Evolutionary conservation across 2,113 vertebrate species (phyloP), one percentile per base, ranked within the genome.

Genomic region (Passer montanus): DNA sequence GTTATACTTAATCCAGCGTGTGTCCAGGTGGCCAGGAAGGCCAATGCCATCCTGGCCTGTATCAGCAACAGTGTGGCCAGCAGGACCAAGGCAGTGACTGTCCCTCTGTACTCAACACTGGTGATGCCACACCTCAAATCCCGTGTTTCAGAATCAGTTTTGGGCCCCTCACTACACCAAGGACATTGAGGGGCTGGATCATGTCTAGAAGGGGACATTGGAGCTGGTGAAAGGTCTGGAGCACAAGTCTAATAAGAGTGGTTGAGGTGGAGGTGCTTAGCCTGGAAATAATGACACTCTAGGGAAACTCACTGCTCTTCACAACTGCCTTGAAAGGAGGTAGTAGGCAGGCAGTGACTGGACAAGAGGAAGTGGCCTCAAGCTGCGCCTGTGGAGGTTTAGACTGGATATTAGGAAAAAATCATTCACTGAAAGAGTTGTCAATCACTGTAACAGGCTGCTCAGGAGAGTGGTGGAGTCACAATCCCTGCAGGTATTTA

Each of bases 1-100:
- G 15, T 8, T 78, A 9, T 1, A 33, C 2, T 2, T 24, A 2
- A 62, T 27, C 60, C 75, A 75, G 41, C 0, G 4, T 23, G 39
- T 53, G 74, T 47, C 62, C 83, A 75, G 16, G 23, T 19, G 28
- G 37, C 49, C 63, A 69, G 31, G 62, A 30, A 50, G 17, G 67
- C 2, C 58, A 46, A 4, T 7, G 13, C 33, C 50, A 59, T 14
- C 11, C 35, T 50, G 55, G 33, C 27, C 10, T 87, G 23, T 2
- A 16, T 23, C 49, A 58, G 43, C 4, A n/a, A 16, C 2, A 23
- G 8, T 1, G 33, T 17, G 23, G 50, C 14, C 58, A 92, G 58
- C 44, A 72, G 58, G 17, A 59, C 3, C 6, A 60, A 15, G 35
- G n/a, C 22, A 77, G 30, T 0, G 59, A 47, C 5, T 33, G 28